These are phyloP conservation scores for Megalopta genalis DNA, from an alignment of 1,140 invertebrate genomes.

Conservation along the genomic window DNA sequence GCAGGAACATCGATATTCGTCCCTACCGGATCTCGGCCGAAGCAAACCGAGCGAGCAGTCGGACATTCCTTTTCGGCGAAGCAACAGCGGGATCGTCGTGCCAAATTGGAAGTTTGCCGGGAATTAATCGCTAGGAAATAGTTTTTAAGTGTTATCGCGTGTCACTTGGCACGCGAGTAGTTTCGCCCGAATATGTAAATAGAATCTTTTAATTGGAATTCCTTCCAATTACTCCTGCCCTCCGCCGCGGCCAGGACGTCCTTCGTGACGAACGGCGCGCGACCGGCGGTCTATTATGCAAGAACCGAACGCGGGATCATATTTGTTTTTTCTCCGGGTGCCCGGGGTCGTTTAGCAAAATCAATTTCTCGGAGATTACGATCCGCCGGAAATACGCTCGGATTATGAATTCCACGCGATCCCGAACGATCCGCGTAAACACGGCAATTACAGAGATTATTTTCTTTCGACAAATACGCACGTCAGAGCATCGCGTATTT, in stretches of 20 bases:
- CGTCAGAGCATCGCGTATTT: neutral
- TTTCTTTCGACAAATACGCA: neutral
- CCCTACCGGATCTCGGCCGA: neutral
- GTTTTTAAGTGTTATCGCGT: conserved; percentile 6
- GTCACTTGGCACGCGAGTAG: neutral
- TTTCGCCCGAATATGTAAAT: neutral
- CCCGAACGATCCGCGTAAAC: neutral
- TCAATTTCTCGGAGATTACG: no score
- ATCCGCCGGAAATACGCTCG: no score
- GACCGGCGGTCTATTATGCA: no score
- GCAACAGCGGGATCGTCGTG: neutral
- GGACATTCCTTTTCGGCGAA: neutral
- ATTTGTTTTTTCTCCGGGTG: no score
- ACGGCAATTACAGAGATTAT: neutral
- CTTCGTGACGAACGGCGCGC: neutral
- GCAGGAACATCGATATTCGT: no score
- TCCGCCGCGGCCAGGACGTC: neutral
- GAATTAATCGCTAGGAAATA: conserved; percentile 1
- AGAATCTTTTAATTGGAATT: neutral
- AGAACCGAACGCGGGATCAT: neutral
- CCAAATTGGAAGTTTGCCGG: neutral
- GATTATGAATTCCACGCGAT: neutral
- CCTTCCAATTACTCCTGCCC: neutral
- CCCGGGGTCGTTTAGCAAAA: no score
- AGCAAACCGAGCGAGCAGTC: neutral